Percentiles rank a stretch among this genome's conserved stretches.
phyloP scores from a whole-genome alignment of 1,140 invertebrate species.

The Drosophila watanabei region DNA sequence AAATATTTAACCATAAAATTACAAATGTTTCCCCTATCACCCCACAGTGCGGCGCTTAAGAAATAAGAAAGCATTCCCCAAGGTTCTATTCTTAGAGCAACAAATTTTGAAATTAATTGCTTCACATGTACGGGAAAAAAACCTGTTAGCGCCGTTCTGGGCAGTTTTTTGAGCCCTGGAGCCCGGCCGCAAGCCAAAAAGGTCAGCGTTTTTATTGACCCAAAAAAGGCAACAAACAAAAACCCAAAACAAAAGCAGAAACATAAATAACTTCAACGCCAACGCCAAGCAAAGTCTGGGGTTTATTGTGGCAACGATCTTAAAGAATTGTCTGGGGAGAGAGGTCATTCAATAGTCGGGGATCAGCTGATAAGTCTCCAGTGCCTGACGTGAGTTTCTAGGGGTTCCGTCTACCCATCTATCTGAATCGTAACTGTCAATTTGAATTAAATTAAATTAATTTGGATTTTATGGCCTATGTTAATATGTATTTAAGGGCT shows the following conservation, averaged over 20 bases:
- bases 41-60: not conserved
- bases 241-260: conserved; percentile 16
- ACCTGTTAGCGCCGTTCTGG: conserved; percentile 59
- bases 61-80: not conserved
- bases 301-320: conserved; percentile 51
- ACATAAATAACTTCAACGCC: conserved; percentile 24
- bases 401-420: not conserved
- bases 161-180: conserved; percentile 39
- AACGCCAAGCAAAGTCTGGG: conserved; percentile 28
- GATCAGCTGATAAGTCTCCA: conserved; percentile 54
- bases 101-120: conserved; percentile 59
- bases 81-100: conserved; percentile 36
- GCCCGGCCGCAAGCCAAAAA: conserved; percentile 48
- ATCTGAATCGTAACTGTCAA: conserved; percentile 30
- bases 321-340: conserved; percentile 35
- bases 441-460: conserved; percentile 59
- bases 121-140: conserved; percentile 52
- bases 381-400: conserved; percentile 12
- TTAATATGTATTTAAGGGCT: conserved; percentile 46
- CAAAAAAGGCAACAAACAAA: conserved; percentile 42
- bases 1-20: not conserved
- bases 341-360: conserved; percentile 43
- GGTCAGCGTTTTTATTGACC: conserved; percentile 69
- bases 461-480: conserved; percentile 51
- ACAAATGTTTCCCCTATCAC: not conserved